A percentile compares a stretch with the other conserved stretches of the same genome.
phyloP scores from a whole-genome alignment of 2,888 invertebrate genomes.

The Autographa gamma region DNA sequence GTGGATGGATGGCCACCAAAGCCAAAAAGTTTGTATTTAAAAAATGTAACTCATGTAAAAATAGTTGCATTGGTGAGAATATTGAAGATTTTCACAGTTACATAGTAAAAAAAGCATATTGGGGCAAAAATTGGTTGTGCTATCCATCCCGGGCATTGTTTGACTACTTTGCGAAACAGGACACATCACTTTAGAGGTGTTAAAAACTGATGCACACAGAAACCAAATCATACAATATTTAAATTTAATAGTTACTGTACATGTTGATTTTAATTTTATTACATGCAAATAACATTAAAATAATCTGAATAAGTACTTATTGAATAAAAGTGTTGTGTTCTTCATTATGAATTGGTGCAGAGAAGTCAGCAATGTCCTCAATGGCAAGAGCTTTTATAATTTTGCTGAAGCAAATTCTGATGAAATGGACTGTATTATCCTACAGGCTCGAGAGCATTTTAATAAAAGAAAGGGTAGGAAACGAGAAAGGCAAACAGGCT shows the following conservation, averaged over 20 bases:
- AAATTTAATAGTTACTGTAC: neutral
- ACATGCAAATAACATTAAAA: conserved; percentile 9
- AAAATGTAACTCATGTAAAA: conserved; percentile 4
- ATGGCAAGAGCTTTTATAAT: conserved; percentile 12
- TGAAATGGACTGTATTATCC: neutral
- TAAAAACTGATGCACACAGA: conserved; percentile 5
- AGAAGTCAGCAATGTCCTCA: conserved; percentile 12
- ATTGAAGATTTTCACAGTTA: conserved; percentile 10
- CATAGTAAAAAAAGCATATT: conserved; percentile 9
- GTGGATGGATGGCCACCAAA: conserved; percentile 15
- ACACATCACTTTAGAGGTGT: conserved; percentile 8
- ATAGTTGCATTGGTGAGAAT: neutral
- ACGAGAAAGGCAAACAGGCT: conserved; percentile 6
- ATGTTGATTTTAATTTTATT: conserved; percentile 8
- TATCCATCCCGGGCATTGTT: conserved; percentile 7
- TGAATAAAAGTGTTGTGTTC: conserved; percentile 11
- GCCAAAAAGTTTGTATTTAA: conserved; percentile 9
- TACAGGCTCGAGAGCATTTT: conserved; percentile 9
- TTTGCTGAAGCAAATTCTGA: neutral
- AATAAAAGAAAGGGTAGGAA: conserved; percentile 7
- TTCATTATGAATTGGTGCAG: conserved; percentile 16
- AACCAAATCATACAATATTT: conserved; percentile 5
- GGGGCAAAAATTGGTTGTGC: conserved; percentile 16
- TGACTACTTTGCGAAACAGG: conserved; percentile 11
- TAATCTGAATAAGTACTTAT: neutral